A percentile compares a stretch with the other conserved stretches of the same genome.
These are phyloP conservation scores for Edolisoma coerulescens DNA, from an alignment of 2,113 vertebrate genomes.

Conservation along the genomic window DNA sequence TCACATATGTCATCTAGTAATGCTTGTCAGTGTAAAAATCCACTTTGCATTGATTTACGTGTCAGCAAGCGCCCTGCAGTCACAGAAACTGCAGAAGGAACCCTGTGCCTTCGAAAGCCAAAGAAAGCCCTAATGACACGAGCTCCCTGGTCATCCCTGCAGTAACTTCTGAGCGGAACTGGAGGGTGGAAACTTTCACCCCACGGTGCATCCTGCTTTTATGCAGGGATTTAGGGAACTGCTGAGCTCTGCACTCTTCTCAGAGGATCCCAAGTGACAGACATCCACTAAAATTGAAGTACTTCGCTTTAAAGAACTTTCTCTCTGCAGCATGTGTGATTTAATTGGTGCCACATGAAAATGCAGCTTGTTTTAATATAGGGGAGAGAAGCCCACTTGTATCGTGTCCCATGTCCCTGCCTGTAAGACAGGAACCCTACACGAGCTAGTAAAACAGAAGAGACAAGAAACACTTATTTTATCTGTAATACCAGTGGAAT, in stretches of 20 bases:
- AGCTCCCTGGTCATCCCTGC: not conserved
- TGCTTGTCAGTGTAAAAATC: not conserved
- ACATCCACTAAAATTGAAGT: not conserved
- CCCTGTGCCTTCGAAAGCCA: not conserved
- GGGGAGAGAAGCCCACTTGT: not conserved
- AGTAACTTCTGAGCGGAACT: not conserved
- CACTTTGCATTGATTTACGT: not conserved
- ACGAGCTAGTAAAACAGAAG: not conserved
- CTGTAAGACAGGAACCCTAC: not conserved
- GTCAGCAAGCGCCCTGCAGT: slow-evolving; percentile 1
- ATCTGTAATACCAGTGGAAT: not conserved
- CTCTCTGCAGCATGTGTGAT: not conserved
- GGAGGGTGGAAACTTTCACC: not conserved
- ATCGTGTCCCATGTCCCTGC: accelerated
- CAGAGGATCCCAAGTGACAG: not conserved
- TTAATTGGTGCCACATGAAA: not conserved
- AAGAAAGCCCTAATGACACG: not conserved
- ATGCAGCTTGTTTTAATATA: not conserved
- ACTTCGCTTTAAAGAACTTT: not conserved
- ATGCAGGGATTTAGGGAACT: not conserved
- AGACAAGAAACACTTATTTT: not conserved
- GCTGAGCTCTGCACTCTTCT: not conserved
- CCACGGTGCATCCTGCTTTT: not conserved
- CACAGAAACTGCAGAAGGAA: not conserved
- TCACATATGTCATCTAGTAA: not conserved